Evolutionary conservation across 2,888 invertebrate genomes (phyloP), one percentile per base, ranked within the genome.

Genomic region (Baronia brevicornis): DNA sequence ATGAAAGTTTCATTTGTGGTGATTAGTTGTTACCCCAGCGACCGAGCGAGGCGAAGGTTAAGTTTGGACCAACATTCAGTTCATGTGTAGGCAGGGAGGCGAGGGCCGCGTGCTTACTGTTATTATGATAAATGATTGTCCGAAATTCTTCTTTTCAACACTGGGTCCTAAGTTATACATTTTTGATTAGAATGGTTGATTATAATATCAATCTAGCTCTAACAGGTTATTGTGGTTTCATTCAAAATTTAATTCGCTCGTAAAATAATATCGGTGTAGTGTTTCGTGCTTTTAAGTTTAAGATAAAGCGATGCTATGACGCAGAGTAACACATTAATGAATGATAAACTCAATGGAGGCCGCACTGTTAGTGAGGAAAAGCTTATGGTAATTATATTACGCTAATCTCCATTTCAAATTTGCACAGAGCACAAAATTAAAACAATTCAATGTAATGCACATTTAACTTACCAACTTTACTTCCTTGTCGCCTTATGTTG

Each of bases 1-100:
- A 67, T 77, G 62, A 66, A 73, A 65, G 29, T 68, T 75, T 74
- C 55, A 70, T 80, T 80, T 82, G 82, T 84, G 71, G 60, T 79
- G 68, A 72, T 78, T 66, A 73, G 55, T 45, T 59, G 80, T 82
- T 75, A 69, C 80, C 73, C 53, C 50, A 57, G 77, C 70, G 61
- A 78, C 80, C 66, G 60, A 43, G 54, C 48, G 43, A 56, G 54
- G 53, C 43, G 67, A 74, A 69, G 72, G 71, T 60, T 70, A 46
- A 73, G 71, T 69, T 74, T 78, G 71, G 71, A 65, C 54, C 67
- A 61, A 32, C 44, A 43, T 44, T 67, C 71, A 79, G 78, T 80
- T 60, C 75, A 78, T 68, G 75, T 75, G 74, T 65, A 57, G 50
- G 39, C 39, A 44, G 51, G 45, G 48, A 48, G 48, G 48, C 45